Evolutionary conservation across 2,797 vertebrate species (phyloP), one percentile per base, ranked within the genome.

Genomic region (Pangasius larnaudii): DNA sequence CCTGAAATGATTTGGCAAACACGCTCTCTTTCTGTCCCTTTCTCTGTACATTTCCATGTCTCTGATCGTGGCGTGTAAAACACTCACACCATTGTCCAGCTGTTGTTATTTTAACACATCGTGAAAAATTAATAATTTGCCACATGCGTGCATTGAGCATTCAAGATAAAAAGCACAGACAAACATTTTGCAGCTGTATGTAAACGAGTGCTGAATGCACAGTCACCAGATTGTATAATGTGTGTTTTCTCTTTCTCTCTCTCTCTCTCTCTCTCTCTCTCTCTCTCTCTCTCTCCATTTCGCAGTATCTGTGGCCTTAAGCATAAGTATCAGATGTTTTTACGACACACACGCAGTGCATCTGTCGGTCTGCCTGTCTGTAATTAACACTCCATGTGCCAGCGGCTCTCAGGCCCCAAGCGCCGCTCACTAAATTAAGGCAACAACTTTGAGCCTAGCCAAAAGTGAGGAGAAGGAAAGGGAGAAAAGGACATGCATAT

Each of bases 311-410:
- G 63, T 88, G 80, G 89, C 90, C 89, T 67, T 46, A 58, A 90
- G 90, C 91, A 86, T 89, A 13, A 82, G 84, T 89, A 91, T 93
- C 94, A 89, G 88, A 89, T 89, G 92, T 91, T 95, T 95, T 93
- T 91, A 91, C 88, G 87, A 88, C 89, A 86, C 87, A 0, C 93
- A 92, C 75, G 72, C 85, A 19, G n/a, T 67, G 88, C 92, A 91
- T 91, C 94, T 95, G 94, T 92, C 94, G 92, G 84, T 85, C 90
- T 69, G 92, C 51, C 89, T 65, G 90, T 89, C 80, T 85, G 75
- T 80, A 88, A 91, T 92, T 93, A 91, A 92, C 82, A 90, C 88
- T 91, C 92, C 53, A 84, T 84, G 82, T 86, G 10, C 91, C 92
- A 87, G 69, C 91, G 88, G 87, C 91, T 67, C 61, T 77, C 61